phyloP scores from a whole-genome alignment of 1,140 invertebrate genomes.

The Magallana ariakensis region DNA sequence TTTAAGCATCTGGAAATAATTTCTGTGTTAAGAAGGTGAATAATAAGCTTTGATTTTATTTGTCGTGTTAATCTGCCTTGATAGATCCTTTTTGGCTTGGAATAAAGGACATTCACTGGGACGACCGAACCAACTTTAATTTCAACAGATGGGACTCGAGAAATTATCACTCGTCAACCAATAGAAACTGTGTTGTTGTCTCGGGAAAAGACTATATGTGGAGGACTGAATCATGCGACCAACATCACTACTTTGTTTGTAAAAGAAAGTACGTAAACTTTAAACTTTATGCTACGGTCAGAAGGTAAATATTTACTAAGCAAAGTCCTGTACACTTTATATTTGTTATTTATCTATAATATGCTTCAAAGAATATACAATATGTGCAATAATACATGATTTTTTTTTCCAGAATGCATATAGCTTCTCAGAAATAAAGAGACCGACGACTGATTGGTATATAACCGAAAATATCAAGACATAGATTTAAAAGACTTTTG shows the following conservation, averaged over 20 bases:
- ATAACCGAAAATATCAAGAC: no score
- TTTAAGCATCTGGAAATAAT: no score
- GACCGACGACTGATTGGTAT: no score
- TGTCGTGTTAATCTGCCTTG: not conserved
- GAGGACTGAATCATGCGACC: not conserved
- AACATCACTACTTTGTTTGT: not conserved
- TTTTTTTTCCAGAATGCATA: no score
- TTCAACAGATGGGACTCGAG: not conserved
- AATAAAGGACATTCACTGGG: not conserved
- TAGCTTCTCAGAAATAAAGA: no score
- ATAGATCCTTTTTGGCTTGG: not conserved
- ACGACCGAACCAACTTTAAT: not conserved
- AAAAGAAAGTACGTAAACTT: slow-evolving; percentile 13
- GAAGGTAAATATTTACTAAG: not conserved
- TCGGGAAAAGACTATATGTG: not conserved
- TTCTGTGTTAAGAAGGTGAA: no score
- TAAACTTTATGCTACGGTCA: not conserved
- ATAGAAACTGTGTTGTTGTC: not conserved
- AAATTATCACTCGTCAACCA: not conserved
- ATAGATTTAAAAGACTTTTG: no score
- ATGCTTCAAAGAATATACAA: no score
- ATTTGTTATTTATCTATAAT: no score
- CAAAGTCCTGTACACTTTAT: no score
- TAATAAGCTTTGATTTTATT: no score
- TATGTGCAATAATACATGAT: no score